Evolutionary conservation across 2,113 vertebrate species (phyloP).

Genomic region (Lampris incognitus): DNA sequence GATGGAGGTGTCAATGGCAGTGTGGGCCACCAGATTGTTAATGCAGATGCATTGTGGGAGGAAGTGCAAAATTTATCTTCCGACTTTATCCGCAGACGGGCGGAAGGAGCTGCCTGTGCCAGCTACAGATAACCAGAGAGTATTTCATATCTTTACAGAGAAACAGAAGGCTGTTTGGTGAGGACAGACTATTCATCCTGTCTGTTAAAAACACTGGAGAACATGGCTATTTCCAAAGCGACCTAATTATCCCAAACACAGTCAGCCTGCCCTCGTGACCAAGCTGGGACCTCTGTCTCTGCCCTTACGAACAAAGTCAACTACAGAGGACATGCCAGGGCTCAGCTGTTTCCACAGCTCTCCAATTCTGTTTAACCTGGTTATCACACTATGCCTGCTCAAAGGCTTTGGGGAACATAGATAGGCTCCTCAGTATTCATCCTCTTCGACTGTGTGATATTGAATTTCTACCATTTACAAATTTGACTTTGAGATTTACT

Average conservation of each 20-base stretch:
- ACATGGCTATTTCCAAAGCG: not conserved
- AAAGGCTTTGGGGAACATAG: too few relatives aligned
- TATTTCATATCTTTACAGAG: not conserved
- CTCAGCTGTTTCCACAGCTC: too few relatives aligned
- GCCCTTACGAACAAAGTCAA: not conserved
- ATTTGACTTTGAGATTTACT: too few relatives aligned
- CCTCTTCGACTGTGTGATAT: too few relatives aligned
- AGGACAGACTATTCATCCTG: not conserved
- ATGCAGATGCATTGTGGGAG: conserved; percentile 23
- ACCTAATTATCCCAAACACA: not conserved
- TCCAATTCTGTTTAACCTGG: too few relatives aligned
- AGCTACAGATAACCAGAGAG: conserved; percentile 7
- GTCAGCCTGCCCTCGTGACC: not conserved
- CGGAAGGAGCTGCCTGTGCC: not conserved
- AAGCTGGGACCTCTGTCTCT: not conserved
- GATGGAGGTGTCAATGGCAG: not conserved
- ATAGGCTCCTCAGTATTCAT: too few relatives aligned
- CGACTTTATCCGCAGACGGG: not conserved
- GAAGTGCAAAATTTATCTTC: conserved; percentile 12
- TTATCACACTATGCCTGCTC: too few relatives aligned
- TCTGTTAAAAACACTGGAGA: not conserved
- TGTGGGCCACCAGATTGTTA: conserved; percentile 1
- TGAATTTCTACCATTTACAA: too few relatives aligned
- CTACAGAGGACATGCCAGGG: too few relatives aligned
- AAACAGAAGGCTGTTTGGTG: not conserved